Conservation (phyloP, 2,888 invertebrate species). For the Hirtodrosophila alboralis region DNA sequence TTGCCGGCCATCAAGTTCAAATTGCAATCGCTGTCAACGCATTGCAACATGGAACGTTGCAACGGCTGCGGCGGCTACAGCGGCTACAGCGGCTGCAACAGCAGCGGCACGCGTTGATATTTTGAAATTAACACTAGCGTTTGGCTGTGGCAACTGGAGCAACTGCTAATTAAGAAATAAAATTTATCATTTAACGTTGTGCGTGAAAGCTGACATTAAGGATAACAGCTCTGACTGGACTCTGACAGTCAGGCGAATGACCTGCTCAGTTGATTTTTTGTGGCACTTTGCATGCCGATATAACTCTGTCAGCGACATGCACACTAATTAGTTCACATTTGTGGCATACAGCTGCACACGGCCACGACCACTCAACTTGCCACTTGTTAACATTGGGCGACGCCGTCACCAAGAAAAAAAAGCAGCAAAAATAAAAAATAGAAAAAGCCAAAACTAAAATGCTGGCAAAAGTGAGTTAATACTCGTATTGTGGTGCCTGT, state of each 20-base stretch:
- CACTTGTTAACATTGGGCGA: conserved; percentile 67
- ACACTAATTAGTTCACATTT: conserved; percentile 76
- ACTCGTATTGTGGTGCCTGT: conserved; percentile 39
- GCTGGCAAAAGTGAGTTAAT: conserved; percentile 73
- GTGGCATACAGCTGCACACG: conserved; percentile 54
- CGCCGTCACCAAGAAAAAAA: conserved; percentile 20
- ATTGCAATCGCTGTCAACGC: conserved; percentile 81
- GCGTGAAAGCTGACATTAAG: conserved; percentile 65
- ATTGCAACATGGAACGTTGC: conserved; percentile 57
- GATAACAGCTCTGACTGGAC: conserved; percentile 41
- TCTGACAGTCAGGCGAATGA: conserved; percentile 55
- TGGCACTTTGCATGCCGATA: conserved; percentile 59
- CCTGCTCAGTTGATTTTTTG: conserved; percentile 34
- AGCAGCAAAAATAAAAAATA: conserved; percentile 22
- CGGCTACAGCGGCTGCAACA: conserved; percentile 23
- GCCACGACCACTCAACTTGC: conserved; percentile 67
- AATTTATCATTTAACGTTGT: conserved; percentile 56
- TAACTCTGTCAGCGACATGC: conserved; percentile 73
- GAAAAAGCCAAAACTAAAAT: conserved; percentile 21
- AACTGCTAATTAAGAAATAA: conserved; percentile 77
- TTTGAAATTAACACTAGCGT: conserved; percentile 71
- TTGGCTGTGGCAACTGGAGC: conserved; percentile 29
- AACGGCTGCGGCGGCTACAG: too few species aligned
- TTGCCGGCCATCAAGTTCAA: conserved; percentile 81
- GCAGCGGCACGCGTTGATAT: conserved; percentile 70